These are phyloP conservation scores for Etheostoma nigrum DNA, from an alignment of 2,797 vertebrate genomes.

Conservation along the genomic window DNA sequence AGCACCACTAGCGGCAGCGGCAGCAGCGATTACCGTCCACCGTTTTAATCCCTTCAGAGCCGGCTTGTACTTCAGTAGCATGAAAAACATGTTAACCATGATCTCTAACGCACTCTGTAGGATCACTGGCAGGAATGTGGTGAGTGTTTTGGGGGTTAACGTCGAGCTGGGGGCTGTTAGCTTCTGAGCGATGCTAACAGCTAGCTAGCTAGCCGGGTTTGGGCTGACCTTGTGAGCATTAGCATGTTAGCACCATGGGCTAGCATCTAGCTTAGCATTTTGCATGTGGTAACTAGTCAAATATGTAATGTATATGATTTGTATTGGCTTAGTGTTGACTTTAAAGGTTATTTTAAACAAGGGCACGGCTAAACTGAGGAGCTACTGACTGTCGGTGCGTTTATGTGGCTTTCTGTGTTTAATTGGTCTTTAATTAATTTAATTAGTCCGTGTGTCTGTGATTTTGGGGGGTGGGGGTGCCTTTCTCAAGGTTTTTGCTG, in stretches of 20 bases:
- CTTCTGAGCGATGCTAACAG: constrained; percentile 20
- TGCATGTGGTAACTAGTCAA: not conserved
- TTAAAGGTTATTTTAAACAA: not conserved
- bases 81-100: constrained; percentile 76
- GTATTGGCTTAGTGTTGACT: not conserved
- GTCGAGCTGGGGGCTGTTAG: not conserved
- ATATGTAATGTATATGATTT: too few species aligned
- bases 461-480: too few species aligned
- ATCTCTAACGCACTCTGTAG: constrained; percentile 78
- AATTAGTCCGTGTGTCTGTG: not conserved
- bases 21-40: not conserved
- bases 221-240: constrained; percentile 70
- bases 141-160: constrained; percentile 50
- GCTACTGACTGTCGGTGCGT: too few species aligned
- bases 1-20: not conserved
- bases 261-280: not conserved
- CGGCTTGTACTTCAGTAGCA: constrained; percentile 42
- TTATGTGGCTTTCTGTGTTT: rapidly evolving
- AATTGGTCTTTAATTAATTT: not conserved
- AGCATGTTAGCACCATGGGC: constrained; percentile 9
- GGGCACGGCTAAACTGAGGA: not conserved
- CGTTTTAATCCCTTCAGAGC: constrained; percentile 33
- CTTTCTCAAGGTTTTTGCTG: not conserved
- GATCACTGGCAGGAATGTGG: constrained; percentile 77
- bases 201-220: not conserved